Evolutionary conservation across 2,113 vertebrate genomes (phyloP), one percentile per base, ranked within the genome.

Genomic region (Phodopus roborovskii): DNA sequence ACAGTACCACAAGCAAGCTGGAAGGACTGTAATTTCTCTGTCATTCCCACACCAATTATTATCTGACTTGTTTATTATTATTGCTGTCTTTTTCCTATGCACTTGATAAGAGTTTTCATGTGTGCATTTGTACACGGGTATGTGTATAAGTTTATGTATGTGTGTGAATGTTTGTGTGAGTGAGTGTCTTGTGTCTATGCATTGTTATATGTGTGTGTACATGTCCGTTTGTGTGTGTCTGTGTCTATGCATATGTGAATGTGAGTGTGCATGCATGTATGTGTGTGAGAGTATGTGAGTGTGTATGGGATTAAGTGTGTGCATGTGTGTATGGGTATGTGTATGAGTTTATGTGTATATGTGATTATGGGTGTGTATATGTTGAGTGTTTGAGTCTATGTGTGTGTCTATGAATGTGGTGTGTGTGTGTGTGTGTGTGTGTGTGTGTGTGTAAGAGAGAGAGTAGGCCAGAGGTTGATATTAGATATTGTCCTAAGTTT

Each of bases 21-120:
- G 48, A 74, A 95, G 68, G 42, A 48, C 79, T 75, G 56, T 94
- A 62, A 28, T 90, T 77, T 90, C 78, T 74, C 88, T 53, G 1
- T 45, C 36, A 92, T 85, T 85, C 64, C 78, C 8, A 6, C 0
- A 42, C 30, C 30, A 19, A 42, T 77, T 90, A 62, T 75, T 60
- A 73, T 73, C 90, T 88, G 79, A 28, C 50, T 73, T 87, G 53
- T 64, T 81, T 64, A 39, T 92, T 60, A 68, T 30, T 17, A 30
- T 9, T 15, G 1, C 66, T 75, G 9, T 42, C 58, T 84, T 42
- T 83, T 93, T 91, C 39, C 33, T 39, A 5, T 26, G 20, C 33
- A 66, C 4, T 85, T 19, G 0, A 24, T 53, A 39, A 90, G 11
- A 8, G 66, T 50, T 28, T 48, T 19, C 20, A 28, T 10, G 28